Evolutionary conservation across 1,140 invertebrate genomes (phyloP).

Genomic region (Reticulitermes speratus): DNA sequence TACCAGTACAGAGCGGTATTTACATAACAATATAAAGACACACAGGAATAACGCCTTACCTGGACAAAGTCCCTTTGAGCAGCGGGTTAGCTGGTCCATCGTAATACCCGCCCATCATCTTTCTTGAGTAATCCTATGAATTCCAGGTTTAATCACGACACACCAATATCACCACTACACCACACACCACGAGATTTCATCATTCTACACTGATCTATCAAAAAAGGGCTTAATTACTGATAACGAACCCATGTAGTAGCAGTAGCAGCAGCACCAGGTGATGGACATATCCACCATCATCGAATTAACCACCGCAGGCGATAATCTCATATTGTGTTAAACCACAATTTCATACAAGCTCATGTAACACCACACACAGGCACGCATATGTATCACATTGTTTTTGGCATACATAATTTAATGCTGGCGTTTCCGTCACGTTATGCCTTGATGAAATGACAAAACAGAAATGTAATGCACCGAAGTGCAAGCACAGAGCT

Average conservation of each 20-base stretch:
- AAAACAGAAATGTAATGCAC: background rate
- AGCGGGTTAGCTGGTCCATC: background rate
- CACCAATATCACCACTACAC: background rate
- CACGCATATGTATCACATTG: background rate
- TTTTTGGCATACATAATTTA: background rate
- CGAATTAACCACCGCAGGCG: background rate
- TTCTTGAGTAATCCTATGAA: slow-evolving; percentile 13
- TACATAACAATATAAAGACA: too few relatives aligned
- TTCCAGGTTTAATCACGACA: background rate
- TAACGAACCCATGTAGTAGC: too few relatives aligned
- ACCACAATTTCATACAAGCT: background rate
- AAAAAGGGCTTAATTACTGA: too few relatives aligned
- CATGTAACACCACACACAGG: background rate
- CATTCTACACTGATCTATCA: too few relatives aligned
- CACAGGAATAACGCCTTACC: background rate
- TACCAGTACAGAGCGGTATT: too few relatives aligned
- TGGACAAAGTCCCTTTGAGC: slow-evolving; percentile 5
- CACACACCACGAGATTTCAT: too few relatives aligned
- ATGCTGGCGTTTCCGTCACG: background rate
- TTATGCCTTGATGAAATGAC: background rate
- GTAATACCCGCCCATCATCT: background rate
- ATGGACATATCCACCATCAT: too few relatives aligned
- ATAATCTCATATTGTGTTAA: background rate
- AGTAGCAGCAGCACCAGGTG: too few relatives aligned
- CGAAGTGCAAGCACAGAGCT: background rate